Evolutionary conservation across 2,888 invertebrate genomes (phyloP), one percentile per base, ranked within the genome.

Genomic region (Gymnoscelis rufifasciata): DNA sequence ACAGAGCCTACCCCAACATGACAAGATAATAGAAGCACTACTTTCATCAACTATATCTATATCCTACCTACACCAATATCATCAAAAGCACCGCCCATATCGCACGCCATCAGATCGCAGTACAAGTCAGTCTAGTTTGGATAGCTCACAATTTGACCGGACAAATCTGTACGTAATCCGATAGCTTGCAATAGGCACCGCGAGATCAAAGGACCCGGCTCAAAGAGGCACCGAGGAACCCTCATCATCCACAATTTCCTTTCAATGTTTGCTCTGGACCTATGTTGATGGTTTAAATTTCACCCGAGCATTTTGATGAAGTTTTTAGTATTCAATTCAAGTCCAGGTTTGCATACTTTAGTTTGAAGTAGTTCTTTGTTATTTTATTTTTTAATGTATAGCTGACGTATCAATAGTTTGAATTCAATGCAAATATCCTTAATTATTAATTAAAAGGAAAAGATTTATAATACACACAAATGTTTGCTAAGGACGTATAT

Each of bases 161-260:
- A 27, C 27, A 23, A 47, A 33, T 33, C 27, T 23, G 27, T 33
- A 12, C 24, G 37, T 38, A 42, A 42, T 36, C 30, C 12, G 36
- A 47, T 30, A 37, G 39, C 23, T 13, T 33, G 41, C 14, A 33
- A 36, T 41, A 28, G 33, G 19, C 15, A 13, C 15, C 12, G 13
- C 3, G 15, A 42, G 42, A 38, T 42, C 47, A 47, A 47, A 47
- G 42, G 38, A 38, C 13, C 27, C 23, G n/a, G 30, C 15, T 35
- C 28, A 47, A 47, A 28, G 28, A 41, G 8, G 14, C 11, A 36
- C 14, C 26, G 26, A 4, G 27, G 13, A 37, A 42, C 42, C 46
- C 46, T 47, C 41, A 38, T 47, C 42, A 42, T 28, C 27, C 8
- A 38, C 23, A 39, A 31, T 30, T 43, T 28, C 38, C 37, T 33